Percentiles rank a stretch among this genome's conserved stretches.
phyloP scores from a whole-genome alignment of 2,113 vertebrate species.

The Hippolais icterina region DNA sequence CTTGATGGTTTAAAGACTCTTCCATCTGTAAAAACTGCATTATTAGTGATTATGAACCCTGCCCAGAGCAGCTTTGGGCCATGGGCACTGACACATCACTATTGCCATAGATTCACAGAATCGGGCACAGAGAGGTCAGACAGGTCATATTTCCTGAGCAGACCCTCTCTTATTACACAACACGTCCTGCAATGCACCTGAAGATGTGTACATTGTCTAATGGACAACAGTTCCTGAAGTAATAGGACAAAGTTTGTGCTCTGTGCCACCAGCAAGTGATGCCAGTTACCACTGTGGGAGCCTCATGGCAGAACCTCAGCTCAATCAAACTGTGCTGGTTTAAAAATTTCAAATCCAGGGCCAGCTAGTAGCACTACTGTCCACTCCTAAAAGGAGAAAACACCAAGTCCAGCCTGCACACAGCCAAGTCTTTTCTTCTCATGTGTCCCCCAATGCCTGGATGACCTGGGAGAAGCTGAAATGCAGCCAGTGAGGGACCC shows the following conservation, averaged over 20 bases:
- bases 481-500: rapidly evolving
- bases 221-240: neutral
- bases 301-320: neutral
- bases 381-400: neutral
- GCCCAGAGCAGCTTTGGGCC: neutral
- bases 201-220: neutral
- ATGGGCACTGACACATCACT: neutral
- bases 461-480: neutral
- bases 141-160: neutral
- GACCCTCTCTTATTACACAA: neutral
- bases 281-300: neutral
- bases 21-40: neutral
- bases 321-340: neutral
- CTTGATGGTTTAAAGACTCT: neutral
- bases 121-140: neutral
- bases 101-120: neutral
- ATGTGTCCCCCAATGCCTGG: rapidly evolving
- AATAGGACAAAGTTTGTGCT: neutral
- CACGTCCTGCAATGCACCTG: neutral
- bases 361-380: neutral
- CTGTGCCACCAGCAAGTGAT: neutral
- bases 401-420: rapidly evolving
- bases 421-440: neutral
- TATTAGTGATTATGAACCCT: neutral
- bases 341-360: neutral